Percentiles rank a stretch among this genome's conserved stretches.
Conservation (phyloP, 1,140 invertebrate species). For the Protaetia brevitarsis region DNA sequence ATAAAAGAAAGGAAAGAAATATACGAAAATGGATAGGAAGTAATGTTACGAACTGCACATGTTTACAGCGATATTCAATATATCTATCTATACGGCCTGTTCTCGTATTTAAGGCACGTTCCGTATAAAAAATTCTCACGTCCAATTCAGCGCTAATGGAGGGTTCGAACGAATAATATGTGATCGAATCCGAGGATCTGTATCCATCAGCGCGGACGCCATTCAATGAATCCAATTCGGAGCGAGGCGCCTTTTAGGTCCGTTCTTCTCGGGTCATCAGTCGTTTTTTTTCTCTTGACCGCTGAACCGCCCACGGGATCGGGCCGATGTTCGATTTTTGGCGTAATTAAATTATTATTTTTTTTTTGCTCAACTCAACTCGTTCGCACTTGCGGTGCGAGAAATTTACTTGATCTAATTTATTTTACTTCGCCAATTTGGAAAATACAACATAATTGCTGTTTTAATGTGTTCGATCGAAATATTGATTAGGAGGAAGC, state of each 20-base stretch:
- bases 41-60: background rate
- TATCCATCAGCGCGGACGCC: background rate
- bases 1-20: background rate
- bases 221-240: background rate
- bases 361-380: background rate
- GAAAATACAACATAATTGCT: background rate
- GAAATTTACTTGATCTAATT: background rate
- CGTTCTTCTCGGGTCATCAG: background rate
- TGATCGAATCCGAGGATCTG: conserved; percentile 7
- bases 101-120: conserved; percentile 10
- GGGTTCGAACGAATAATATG: conserved; percentile 2
- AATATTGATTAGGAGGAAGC: no score
- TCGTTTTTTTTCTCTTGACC: background rate
- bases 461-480: background rate
- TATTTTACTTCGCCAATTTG: background rate
- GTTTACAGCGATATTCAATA: conserved; percentile 2
- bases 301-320: background rate
- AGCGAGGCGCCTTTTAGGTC: background rate
- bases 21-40: background rate
- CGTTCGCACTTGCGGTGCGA: background rate
- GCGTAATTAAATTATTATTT: conserved; percentile 18
- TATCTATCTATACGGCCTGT: background rate
- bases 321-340: background rate
- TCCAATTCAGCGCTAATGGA: conserved; percentile 9
- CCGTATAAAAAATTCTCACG: conserved; percentile 8